Evolutionary conservation across 2,113 vertebrate species (phyloP).

Genomic region (Pelvicachromis taeniatus): DNA sequence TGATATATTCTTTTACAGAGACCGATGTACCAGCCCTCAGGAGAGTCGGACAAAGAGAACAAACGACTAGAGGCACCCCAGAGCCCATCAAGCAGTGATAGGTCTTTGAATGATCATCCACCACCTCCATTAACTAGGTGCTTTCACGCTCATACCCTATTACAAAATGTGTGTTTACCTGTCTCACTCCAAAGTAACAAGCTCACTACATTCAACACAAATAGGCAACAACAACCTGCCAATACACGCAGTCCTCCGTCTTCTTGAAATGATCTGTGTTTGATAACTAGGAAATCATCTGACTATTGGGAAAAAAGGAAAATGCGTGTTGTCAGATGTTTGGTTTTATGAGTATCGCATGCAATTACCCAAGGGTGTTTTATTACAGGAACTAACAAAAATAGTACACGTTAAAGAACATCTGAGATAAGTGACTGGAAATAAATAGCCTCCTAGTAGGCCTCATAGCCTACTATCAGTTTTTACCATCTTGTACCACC

Average conservation of each 20-base stretch:
- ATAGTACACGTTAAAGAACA: not conserved
- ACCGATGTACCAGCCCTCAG: constrained; percentile 91
- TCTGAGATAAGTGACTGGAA: not conserved
- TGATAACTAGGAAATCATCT: not conserved
- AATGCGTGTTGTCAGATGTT: constrained; percentile 16
- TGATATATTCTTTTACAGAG: constrained; percentile 56
- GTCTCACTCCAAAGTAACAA: not conserved
- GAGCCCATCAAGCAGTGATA: constrained; percentile 91
- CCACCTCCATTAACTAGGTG: constrained; percentile 80
- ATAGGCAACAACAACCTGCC: not conserved
- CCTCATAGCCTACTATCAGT: not conserved
- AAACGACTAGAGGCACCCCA: constrained; percentile 84
- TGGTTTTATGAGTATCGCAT: not conserved
- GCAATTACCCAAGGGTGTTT: not conserved
- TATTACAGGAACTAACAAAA: not conserved
- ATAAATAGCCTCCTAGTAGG: not conserved
- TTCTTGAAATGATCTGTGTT: not conserved
- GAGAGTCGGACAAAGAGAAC: constrained; percentile 98
- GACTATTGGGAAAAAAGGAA: constrained; percentile 17
- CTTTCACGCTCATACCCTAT: not conserved
- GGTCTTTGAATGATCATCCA: constrained; percentile 83
- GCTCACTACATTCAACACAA: not conserved
- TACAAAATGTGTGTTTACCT: not conserved
- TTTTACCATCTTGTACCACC: not conserved
- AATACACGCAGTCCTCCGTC: not conserved